These are phyloP conservation scores for Coluber constrictor DNA, from an alignment of 2,797 vertebrate genomes.

Conservation along the genomic window DNA sequence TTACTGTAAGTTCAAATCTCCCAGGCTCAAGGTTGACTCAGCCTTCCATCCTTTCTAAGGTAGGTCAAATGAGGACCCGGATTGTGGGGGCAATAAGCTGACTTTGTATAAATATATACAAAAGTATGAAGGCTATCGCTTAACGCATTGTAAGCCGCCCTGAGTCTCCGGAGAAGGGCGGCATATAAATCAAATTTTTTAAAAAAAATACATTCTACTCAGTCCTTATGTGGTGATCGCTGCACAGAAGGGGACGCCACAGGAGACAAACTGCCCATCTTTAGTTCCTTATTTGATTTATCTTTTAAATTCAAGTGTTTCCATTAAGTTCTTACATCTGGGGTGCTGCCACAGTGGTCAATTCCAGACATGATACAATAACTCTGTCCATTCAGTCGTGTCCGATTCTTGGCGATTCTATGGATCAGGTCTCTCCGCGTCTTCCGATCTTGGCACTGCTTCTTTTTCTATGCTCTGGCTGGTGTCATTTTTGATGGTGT, in stretches of 20 bases:
- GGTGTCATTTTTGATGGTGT: not conserved
- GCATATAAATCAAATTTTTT: no score
- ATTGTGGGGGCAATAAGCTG: no score
- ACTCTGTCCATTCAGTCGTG: no score
- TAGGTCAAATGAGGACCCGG: no score
- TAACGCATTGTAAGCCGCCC: no score
- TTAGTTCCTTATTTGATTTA: not conserved
- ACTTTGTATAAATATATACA: no score
- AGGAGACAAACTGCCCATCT: not conserved
- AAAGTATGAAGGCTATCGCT: no score
- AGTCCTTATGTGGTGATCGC: no score
- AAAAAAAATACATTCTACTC: not conserved
- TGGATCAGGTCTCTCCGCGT: not conserved
- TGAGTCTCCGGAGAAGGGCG: no score
- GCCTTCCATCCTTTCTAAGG: no score
- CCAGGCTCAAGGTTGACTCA: no score
- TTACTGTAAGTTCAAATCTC: no score
- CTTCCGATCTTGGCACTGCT: not conserved
- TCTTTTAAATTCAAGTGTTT: not conserved
- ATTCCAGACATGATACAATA: not conserved
- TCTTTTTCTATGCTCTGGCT: not conserved
- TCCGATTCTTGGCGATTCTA: not conserved
- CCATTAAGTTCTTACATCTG: not conserved
- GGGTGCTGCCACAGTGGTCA: not conserved
- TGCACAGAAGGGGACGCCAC: not conserved